phyloP scores from a whole-genome alignment of 2,113 vertebrate genomes.

The Gobiocypris rarus region DNA sequence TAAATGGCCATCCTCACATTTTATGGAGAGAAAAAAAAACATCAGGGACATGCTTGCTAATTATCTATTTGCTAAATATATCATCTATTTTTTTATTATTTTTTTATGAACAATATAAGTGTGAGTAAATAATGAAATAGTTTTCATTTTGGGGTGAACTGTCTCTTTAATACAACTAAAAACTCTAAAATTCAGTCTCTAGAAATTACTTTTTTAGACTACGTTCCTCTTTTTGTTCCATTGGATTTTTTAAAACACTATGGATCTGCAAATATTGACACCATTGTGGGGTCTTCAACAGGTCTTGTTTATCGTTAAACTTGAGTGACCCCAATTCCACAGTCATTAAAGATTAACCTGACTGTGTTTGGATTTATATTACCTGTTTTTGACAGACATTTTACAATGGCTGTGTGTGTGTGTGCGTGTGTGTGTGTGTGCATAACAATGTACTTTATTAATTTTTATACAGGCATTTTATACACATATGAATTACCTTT shows the following conservation, averaged over 20 bases:
- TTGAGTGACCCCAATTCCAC: slow-evolving; percentile 16
- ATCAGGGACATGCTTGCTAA: background rate
- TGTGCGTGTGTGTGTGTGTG: background rate
- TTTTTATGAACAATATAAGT: background rate
- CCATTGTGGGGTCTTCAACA: background rate
- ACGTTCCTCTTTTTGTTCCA: background rate
- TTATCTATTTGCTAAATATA: no score
- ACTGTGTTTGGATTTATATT: slow-evolving; percentile 33
- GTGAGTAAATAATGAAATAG: background rate
- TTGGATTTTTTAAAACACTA: background rate
- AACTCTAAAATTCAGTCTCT: background rate
- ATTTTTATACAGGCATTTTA: background rate
- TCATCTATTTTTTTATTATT: background rate
- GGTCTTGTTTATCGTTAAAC: slow-evolving; percentile 25
- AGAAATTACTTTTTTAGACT: background rate
- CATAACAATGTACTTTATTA: background rate
- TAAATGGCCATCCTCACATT: background rate
- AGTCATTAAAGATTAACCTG: slow-evolving; percentile 21
- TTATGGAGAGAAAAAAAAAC: background rate
- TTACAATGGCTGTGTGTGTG: background rate
- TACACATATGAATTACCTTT: slow-evolving; percentile 76
- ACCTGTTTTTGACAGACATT: slow-evolving; percentile 75
- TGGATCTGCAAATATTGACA: slow-evolving; percentile 37
- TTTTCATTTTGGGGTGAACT: background rate
- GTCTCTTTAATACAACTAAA: background rate